Conservation (phyloP, 2,888 invertebrate genomes). For the Hanleya hanleyi region DNA sequence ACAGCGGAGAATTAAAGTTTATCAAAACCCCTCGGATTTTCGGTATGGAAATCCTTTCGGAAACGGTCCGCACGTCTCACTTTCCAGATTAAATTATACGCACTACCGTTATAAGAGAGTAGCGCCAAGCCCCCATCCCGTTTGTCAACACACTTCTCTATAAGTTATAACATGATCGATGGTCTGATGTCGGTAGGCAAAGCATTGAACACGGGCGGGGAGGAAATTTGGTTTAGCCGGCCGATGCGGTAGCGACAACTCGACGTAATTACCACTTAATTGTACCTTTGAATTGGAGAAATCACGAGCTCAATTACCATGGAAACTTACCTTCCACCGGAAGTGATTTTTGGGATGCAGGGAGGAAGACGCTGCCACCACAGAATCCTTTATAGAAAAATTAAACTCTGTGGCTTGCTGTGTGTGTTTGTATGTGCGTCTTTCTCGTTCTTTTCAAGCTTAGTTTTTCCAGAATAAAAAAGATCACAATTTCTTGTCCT, state of each 20-base stretch:
- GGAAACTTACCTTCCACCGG: constrained; percentile 12
- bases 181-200: background rate
- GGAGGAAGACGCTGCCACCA: background rate
- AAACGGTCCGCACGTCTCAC: constrained; percentile 3
- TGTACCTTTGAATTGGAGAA: constrained; percentile 13
- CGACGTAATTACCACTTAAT: constrained; percentile 12
- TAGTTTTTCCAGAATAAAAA: too few species aligned
- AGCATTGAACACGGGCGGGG: background rate
- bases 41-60: constrained; percentile 7
- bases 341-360: constrained; percentile 6
- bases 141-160: background rate
- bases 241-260: background rate
- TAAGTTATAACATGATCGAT: constrained; percentile 3
- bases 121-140: background rate
- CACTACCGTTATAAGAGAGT: constrained; percentile 8
- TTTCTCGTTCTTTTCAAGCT: too few species aligned
- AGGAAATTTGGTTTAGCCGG: constrained; percentile 9
- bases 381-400: background rate
- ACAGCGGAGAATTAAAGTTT: constrained; percentile 4
- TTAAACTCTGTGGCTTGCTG: too few species aligned
- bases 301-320: constrained; percentile 5
- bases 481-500: too few species aligned
- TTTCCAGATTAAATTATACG: constrained; percentile 8
- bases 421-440: too few species aligned
- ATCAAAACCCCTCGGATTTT: constrained; percentile 5